Conservation (phyloP, 2,888 invertebrate species). For the Thecocarcelia acutangulata region DNA sequence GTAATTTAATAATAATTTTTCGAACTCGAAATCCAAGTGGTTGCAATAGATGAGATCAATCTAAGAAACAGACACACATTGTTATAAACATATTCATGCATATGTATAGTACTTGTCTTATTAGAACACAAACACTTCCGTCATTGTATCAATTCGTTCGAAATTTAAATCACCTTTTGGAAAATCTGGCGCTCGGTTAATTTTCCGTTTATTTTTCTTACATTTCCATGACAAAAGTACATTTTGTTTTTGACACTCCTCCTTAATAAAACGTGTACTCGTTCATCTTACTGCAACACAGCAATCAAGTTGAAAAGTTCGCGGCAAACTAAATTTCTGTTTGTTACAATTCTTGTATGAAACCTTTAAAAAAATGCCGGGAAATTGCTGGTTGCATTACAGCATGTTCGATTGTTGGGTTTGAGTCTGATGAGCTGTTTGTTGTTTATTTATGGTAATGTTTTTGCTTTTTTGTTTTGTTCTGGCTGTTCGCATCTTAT, state of each 20-base stretch:
- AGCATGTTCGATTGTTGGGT: conserved; percentile 27
- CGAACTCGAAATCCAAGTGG: conserved; percentile 11
- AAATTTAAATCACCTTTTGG: conserved; percentile 2
- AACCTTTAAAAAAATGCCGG: conserved; percentile 64
- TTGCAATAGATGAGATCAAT: conserved; percentile 42
- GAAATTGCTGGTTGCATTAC: conserved; percentile 55
- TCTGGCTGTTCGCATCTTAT: conserved; percentile 40
- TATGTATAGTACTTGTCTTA: background rate
- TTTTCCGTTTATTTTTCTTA: conserved; percentile 10
- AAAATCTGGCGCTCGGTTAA: conserved; percentile 23
- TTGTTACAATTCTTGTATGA: conserved; percentile 44
- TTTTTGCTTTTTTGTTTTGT: conserved; percentile 63
- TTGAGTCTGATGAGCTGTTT: conserved; percentile 12
- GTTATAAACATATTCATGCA: background rate
- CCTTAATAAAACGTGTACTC: background rate
- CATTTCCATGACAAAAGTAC: background rate
- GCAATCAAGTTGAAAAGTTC: conserved; percentile 67
- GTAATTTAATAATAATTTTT: conserved; percentile 62
- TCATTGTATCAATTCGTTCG: too few species aligned
- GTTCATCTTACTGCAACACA: conserved; percentile 22
- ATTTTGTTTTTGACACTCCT: too few species aligned
- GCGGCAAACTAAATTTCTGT: conserved; percentile 71
- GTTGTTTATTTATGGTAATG: conserved; percentile 38
- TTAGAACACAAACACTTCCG: too few species aligned
- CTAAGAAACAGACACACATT: background rate